These are phyloP conservation scores for Amphiprion percula DNA, from an alignment of 2,113 vertebrate species.

Conservation along the genomic window DNA sequence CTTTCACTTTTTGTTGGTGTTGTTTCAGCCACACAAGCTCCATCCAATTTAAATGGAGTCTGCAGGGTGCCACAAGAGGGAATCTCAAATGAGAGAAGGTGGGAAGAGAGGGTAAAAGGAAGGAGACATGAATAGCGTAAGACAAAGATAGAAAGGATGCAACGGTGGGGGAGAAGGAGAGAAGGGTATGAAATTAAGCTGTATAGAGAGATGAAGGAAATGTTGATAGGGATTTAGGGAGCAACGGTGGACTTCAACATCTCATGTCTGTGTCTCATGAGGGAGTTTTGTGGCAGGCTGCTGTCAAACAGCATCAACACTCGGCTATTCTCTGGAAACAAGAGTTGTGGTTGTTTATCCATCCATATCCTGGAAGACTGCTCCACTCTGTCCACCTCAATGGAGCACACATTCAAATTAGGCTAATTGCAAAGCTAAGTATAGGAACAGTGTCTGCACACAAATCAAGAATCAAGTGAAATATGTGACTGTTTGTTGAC, in stretches of 20 bases:
- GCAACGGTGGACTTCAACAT: constrained; percentile 46
- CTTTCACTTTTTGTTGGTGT: constrained; percentile 34
- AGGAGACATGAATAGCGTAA: not conserved
- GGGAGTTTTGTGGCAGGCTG: constrained; percentile 38
- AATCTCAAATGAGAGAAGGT: constrained; percentile 9
- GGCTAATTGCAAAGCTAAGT: too few relatives aligned
- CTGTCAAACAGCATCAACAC: constrained; percentile 61
- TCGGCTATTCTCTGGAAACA: constrained; percentile 34
- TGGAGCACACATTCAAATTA: not conserved
- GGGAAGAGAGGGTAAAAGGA: not conserved
- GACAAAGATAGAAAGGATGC: constrained; percentile 1
- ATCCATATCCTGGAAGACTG: constrained; percentile 19
- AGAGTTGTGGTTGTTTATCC: constrained; percentile 51
- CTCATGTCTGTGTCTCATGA: constrained; percentile 21
- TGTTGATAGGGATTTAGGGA: constrained; percentile 26
- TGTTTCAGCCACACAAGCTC: constrained; percentile 29
- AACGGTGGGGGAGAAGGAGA: not conserved
- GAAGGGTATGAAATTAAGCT: constrained; percentile 22
- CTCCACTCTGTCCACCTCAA: constrained; percentile 7
- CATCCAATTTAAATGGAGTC: constrained; percentile 46
- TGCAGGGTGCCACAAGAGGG: constrained; percentile 16
- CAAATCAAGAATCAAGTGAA: too few relatives aligned
- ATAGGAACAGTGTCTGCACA: too few relatives aligned
- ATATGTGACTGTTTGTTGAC: too few relatives aligned
- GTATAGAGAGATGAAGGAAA: constrained; percentile 12